Conservation (phyloP, 23 tunicate species). For the Corella eumyota region DNA sequence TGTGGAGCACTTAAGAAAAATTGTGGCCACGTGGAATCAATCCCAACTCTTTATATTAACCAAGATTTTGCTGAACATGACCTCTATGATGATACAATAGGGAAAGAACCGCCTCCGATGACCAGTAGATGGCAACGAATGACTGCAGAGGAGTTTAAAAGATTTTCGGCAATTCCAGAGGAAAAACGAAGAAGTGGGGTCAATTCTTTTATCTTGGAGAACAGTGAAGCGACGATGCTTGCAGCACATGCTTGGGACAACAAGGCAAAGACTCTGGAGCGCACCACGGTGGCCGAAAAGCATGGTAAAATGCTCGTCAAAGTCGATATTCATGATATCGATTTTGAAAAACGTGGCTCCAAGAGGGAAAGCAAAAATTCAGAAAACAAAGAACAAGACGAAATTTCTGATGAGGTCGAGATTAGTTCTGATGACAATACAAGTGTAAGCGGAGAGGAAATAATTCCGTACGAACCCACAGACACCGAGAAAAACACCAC, state of each 20-base stretch:
- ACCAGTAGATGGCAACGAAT: slow-evolving; percentile 37
- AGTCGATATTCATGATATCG: slow-evolving; percentile 3
- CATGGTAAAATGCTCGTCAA: neutral
- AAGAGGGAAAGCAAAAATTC: too few species aligned
- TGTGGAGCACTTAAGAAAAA: slow-evolving; percentile 16
- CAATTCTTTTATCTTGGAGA: slow-evolving; percentile 19
- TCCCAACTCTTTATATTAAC: slow-evolving; percentile 4
- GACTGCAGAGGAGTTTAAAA: slow-evolving; percentile 57
- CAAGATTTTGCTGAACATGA: too few species aligned
- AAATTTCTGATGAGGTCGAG: neutral
- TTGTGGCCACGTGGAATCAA: slow-evolving; percentile 4
- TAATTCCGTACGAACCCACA: neutral
- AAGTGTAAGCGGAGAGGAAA: neutral
- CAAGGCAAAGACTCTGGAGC: slow-evolving; percentile 22
- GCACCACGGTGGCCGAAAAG: slow-evolving; percentile 6
- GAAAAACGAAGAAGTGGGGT: slow-evolving; percentile 58
- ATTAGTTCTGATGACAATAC: neutral
- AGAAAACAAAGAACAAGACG: too few species aligned
- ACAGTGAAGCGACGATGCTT: slow-evolving; percentile 6
- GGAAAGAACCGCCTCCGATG: slow-evolving; percentile 1
- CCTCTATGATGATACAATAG: slow-evolving; percentile 6
- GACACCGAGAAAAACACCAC: neutral
- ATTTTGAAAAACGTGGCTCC: neutral
- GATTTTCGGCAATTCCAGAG: slow-evolving; percentile 83
- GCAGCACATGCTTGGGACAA: slow-evolving; percentile 16